Conservation (phyloP, 2,797 vertebrate genomes). For the Brachyrhaphis roseni region DNA sequence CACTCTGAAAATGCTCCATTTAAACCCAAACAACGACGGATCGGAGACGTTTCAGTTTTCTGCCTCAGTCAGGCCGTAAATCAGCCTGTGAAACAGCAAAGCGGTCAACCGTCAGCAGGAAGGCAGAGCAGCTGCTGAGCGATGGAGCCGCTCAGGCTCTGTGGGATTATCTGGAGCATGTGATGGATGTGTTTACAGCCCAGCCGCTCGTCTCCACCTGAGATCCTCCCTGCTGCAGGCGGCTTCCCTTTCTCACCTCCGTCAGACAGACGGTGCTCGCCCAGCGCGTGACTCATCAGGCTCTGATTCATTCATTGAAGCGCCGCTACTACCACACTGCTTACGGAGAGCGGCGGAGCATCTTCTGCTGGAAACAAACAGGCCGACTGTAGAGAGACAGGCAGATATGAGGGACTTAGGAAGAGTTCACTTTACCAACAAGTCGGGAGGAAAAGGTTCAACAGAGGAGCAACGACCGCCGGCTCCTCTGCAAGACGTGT, state of each 20-base stretch:
- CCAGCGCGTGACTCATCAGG: conserved; percentile 25
- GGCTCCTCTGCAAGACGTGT: not conserved
- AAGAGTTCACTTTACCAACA: not conserved
- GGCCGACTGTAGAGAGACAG: not conserved
- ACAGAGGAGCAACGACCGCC: not conserved
- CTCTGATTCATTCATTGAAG: conserved; percentile 57
- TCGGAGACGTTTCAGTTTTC: not conserved
- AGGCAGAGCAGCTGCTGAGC: conserved; percentile 8
- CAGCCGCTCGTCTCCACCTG: conserved; percentile 38
- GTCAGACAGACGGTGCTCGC: conserved; percentile 15
- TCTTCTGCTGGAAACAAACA: no score
- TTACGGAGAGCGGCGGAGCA: not conserved
- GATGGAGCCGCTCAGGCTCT: conserved; percentile 34
- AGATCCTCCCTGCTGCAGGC: conserved; percentile 32
- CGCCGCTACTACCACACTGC: conserved; percentile 27
- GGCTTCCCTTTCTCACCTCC: conserved; percentile 42
- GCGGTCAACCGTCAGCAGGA: not conserved
- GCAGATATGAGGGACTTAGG: not conserved
- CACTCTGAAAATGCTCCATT: not conserved
- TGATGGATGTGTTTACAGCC: conserved; percentile 60
- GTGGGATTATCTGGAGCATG: conserved; percentile 61
- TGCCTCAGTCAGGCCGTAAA: not conserved
- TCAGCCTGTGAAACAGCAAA: not conserved
- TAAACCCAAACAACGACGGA: not conserved
- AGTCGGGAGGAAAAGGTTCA: not conserved